These are phyloP conservation scores for Tetragonula carbonaria DNA, from an alignment of 2,888 invertebrate genomes.

Conservation along the genomic window DNA sequence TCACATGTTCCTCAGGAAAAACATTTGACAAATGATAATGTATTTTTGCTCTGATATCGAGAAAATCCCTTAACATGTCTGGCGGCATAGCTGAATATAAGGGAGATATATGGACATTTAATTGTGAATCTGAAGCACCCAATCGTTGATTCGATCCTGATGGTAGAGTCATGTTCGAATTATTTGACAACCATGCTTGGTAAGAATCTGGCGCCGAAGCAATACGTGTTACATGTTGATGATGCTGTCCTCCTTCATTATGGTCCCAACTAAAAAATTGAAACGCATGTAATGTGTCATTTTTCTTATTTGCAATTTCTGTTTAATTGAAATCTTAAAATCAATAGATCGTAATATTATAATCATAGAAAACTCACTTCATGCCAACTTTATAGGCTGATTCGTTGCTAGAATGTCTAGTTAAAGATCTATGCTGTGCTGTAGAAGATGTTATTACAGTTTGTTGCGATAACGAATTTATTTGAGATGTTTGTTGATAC, in stretches of 20 bases:
- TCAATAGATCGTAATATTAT: background rate
- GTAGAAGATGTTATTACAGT: conserved; percentile 69
- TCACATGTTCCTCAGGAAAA: conserved; percentile 96
- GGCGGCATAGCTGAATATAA: conserved; percentile 84
- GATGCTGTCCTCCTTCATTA: conserved; percentile 66
- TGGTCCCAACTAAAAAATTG: conserved; percentile 77
- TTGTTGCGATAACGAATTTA: conserved; percentile 68
- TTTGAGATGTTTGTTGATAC: conserved; percentile 76
- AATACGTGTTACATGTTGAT: conserved; percentile 88
- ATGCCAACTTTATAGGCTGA: conserved; percentile 74
- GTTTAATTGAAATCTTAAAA: background rate
- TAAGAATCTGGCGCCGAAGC: conserved; percentile 90
- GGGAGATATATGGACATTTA: conserved; percentile 85
- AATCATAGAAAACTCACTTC: conserved; percentile 65
- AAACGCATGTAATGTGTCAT: background rate
- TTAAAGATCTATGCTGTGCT: conserved; percentile 77
- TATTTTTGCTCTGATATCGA: conserved; percentile 90
- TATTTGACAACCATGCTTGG: conserved; percentile 85
- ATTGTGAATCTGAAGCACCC: conserved; percentile 87
- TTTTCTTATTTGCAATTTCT: background rate
- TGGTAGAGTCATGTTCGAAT: conserved; percentile 77
- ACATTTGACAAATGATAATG: conserved; percentile 96
- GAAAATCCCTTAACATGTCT: conserved; percentile 76
- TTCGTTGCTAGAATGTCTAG: conserved; percentile 79
- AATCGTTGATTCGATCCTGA: conserved; percentile 76